Evolutionary conservation across 2,797 vertebrate species (phyloP).

Genomic region (Avahi laniger): DNA sequence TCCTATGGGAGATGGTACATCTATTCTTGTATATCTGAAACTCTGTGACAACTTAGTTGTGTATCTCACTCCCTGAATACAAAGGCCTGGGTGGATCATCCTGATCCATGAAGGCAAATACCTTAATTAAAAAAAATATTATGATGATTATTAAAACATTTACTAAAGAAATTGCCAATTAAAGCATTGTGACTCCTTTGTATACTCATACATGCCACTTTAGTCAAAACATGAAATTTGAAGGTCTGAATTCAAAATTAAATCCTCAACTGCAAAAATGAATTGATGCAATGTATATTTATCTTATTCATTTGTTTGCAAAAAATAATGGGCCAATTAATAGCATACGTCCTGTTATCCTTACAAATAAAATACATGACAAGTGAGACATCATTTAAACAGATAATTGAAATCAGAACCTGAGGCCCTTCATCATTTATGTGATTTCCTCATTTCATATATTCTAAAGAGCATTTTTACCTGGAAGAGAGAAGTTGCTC

Average conservation of each 20-base stretch:
- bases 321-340: not conserved
- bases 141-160: not conserved
- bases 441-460: not conserved
- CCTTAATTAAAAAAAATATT: not conserved
- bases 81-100: not conserved
- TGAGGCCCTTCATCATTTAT: not conserved
- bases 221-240: not conserved
- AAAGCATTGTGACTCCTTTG: not conserved
- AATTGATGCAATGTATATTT: not conserved
- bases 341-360: not conserved
- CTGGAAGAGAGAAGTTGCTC: not conserved
- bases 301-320: not conserved
- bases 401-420: not conserved
- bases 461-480: not conserved
- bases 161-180: not conserved
- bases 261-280: not conserved
- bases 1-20: not conserved
- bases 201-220: not conserved
- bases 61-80: not conserved
- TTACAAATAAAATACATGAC: not conserved
- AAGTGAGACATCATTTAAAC: not conserved
- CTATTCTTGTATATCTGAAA: not conserved
- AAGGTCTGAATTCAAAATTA: not conserved
- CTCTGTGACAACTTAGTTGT: not conserved
- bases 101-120: not conserved